These are phyloP conservation scores for Crenichthys baileyi DNA, from an alignment of 2,797 vertebrate species.

Conservation along the genomic window DNA sequence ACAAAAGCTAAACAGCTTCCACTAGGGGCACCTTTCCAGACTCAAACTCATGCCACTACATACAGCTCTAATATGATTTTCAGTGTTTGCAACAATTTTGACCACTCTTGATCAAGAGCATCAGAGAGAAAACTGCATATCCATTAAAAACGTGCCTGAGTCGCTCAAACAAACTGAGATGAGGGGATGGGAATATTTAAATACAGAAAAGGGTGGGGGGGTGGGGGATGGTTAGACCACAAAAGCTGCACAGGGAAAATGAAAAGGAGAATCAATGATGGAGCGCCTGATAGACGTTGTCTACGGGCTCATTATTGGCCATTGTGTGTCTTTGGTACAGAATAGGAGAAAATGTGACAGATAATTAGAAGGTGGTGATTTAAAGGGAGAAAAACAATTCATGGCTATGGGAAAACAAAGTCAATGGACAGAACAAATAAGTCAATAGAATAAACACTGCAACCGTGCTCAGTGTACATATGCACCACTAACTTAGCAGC, in stretches of 20 bases:
- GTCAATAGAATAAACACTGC: constrained; percentile 85
- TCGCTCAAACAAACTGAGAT: constrained; percentile 42
- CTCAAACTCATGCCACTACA: constrained; percentile 40
- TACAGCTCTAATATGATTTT: constrained; percentile 24
- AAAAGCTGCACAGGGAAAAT: constrained; percentile 49
- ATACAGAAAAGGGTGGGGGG: constrained; percentile 20
- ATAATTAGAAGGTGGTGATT: constrained; percentile 87
- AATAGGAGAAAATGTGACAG: constrained; percentile 84
- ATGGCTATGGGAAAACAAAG: constrained; percentile 75
- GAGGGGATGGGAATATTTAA: constrained; percentile 37
- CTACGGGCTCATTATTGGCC: constrained; percentile 83
- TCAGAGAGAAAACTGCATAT: constrained; percentile 44
- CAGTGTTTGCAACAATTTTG: constrained; percentile 25
- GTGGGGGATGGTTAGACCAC: constrained; percentile 17
- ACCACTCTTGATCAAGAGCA: constrained; percentile 35
- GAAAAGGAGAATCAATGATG: constrained; percentile 75
- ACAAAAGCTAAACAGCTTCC: constrained; percentile 70
- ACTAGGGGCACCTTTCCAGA: constrained; percentile 68
- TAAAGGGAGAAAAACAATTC: constrained; percentile 77
- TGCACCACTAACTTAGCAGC: constrained; percentile 69
- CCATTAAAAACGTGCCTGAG: constrained; percentile 36
- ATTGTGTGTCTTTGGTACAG: constrained; percentile 84
- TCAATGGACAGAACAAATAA: constrained; percentile 84
- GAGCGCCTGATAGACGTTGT: constrained; percentile 82
- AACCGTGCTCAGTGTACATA: constrained; percentile 79